These are phyloP conservation scores for Dipodomys stephensi DNA, from an alignment of 2,113 vertebrate species.

Conservation along the genomic window DNA sequence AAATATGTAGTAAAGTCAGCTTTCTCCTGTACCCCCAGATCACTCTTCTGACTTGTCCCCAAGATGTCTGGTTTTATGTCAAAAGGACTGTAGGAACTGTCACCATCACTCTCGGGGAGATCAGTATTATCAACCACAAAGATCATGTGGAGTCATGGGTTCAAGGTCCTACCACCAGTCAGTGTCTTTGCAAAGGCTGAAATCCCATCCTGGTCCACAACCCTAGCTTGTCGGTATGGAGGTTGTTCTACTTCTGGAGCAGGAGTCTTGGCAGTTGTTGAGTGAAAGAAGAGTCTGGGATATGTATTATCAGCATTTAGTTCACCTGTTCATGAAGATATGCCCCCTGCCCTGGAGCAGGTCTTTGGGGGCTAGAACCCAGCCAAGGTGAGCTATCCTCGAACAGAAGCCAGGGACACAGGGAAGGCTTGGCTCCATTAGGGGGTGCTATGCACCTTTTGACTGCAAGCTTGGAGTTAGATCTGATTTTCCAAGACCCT, in stretches of 20 bases:
- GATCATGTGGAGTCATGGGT: neutral
- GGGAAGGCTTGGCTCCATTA: constrained; percentile 21
- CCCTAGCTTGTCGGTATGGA: neutral
- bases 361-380: neutral
- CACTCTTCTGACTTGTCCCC: neutral
- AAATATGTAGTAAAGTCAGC: neutral
- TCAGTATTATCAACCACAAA: neutral
- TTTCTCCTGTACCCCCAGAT: neutral
- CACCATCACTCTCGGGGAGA: neutral
- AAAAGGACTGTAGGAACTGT: neutral
- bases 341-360: neutral
- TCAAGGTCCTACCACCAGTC: neutral
- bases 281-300: neutral
- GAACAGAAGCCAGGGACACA: neutral
- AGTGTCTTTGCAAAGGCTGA: neutral
- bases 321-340: neutral
- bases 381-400: neutral
- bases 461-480: neutral
- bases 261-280: neutral
- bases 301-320: neutral
- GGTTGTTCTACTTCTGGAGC: neutral
- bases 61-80: neutral
- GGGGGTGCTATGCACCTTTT: constrained; percentile 40
- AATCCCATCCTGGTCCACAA: neutral
- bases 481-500: constrained; percentile 37